A percentile compares a stretch with the other conserved stretches of the same genome.
These are phyloP conservation scores for Gymnopithys bicolor DNA, from an alignment of 2,797 vertebrate genomes.

Conservation along the genomic window DNA sequence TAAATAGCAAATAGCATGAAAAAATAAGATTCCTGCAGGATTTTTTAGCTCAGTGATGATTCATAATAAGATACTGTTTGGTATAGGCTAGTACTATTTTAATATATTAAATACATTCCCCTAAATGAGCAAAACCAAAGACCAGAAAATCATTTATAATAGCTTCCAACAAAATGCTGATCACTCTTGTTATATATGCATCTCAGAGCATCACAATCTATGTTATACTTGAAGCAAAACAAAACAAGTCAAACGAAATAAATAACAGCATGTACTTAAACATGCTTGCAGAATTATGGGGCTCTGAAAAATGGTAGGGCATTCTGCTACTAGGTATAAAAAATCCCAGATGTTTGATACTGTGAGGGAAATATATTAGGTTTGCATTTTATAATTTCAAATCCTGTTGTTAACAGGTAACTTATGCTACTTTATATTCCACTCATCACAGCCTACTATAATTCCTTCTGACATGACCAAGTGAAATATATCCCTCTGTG, in stretches of 20 bases:
- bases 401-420: slow-evolving; percentile 74
- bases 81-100: neutral
- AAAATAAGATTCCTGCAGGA: neutral
- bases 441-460: slow-evolving; percentile 68
- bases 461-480: slow-evolving; percentile 73
- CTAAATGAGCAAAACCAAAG: neutral
- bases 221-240: slow-evolving; percentile 39
- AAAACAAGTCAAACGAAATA: slow-evolving; percentile 45
- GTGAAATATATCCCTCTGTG: slow-evolving; percentile 73
- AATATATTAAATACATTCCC: neutral
- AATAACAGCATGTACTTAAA: slow-evolving; percentile 59
- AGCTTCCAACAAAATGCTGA: neutral
- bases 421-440: slow-evolving; percentile 78
- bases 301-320: slow-evolving; percentile 57
- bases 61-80: neutral
- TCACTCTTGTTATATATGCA: neutral
- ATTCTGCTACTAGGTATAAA: slow-evolving; percentile 66
- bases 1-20: slow-evolving; percentile 7
- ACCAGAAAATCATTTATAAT: neutral
- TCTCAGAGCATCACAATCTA: neutral
- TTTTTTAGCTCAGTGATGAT: neutral
- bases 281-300: slow-evolving; percentile 54
- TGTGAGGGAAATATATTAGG: slow-evolving; percentile 70
- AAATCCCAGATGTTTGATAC: slow-evolving; percentile 70
- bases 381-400: slow-evolving; percentile 79